Evolutionary conservation across 2,888 invertebrate species (phyloP).

Genomic region (Pogonocherus hispidulus): DNA sequence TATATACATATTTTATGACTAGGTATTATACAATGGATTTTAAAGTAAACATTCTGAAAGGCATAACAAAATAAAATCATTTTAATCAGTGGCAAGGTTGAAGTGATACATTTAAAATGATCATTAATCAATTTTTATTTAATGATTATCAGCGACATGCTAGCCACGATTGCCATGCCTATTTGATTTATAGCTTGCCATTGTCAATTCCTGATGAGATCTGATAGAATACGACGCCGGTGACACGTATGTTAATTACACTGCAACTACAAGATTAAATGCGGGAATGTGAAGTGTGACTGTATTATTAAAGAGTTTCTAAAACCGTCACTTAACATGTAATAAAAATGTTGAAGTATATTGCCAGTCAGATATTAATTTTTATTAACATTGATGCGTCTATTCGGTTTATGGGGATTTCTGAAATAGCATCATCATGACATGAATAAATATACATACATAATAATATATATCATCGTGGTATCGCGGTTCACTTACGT

Average conservation of each 20-base stretch:
- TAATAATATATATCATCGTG: no score
- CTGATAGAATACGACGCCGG: conserved; percentile 8
- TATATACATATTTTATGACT: no score
- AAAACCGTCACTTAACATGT: not conserved
- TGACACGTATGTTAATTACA: conserved; percentile 27
- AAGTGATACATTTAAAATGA: not conserved
- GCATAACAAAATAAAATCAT: no score
- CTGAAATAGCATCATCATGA: no score
- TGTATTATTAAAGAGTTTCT: conserved; percentile 13
- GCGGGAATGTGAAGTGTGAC: conserved; percentile 13
- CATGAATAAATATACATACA: no score
- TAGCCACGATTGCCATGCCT: conserved; percentile 9
- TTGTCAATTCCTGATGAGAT: conserved; percentile 13
- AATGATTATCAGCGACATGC: conserved; percentile 8
- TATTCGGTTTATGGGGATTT: no score
- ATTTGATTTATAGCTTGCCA: conserved; percentile 20
- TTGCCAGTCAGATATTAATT: no score
- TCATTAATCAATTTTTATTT: conserved; percentile 6
- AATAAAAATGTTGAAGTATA: not conserved
- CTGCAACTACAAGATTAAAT: conserved; percentile 12
- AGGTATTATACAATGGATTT: no score
- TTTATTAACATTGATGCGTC: no score
- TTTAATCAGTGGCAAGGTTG: no score
- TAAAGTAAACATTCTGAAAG: no score
- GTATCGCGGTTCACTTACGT: no score